These are phyloP conservation scores for Ichneumoninae sp. DNA, from an alignment of 2,888 invertebrate genomes.

Conservation along the genomic window DNA sequence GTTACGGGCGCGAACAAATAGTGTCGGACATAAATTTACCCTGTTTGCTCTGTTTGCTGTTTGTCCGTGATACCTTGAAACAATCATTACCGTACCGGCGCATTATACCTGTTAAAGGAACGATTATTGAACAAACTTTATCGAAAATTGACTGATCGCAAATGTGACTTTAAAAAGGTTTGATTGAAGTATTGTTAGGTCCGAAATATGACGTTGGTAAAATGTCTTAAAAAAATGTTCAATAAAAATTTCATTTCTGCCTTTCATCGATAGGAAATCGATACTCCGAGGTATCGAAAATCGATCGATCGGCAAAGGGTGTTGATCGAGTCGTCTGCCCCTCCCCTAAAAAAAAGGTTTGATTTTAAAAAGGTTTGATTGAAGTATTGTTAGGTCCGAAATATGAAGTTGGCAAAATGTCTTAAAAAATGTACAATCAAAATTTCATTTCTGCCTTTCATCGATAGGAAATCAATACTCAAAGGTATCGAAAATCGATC, in stretches of 20 bases:
- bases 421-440: neutral
- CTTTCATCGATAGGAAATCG: neutral
- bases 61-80: neutral
- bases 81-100: neutral
- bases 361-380: no score
- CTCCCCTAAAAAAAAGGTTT: no score
- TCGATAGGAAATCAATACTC: neutral
- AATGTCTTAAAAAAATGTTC: neutral
- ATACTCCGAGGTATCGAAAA: neutral
- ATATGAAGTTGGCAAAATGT: neutral
- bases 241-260: neutral
- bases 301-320: neutral
- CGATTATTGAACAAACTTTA: neutral
- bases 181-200: neutral
- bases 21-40: neutral
- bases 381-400: no score
- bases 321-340: slow-evolving; percentile 45
- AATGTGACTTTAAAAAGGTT: no score
- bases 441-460: neutral
- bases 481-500: neutral
- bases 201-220: no score
- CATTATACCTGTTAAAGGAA: neutral
- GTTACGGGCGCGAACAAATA: neutral
- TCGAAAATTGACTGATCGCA: no score
- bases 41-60: neutral